phyloP scores from a whole-genome alignment of 1,140 invertebrate species.

The Drosophila punjabiensis region DNA sequence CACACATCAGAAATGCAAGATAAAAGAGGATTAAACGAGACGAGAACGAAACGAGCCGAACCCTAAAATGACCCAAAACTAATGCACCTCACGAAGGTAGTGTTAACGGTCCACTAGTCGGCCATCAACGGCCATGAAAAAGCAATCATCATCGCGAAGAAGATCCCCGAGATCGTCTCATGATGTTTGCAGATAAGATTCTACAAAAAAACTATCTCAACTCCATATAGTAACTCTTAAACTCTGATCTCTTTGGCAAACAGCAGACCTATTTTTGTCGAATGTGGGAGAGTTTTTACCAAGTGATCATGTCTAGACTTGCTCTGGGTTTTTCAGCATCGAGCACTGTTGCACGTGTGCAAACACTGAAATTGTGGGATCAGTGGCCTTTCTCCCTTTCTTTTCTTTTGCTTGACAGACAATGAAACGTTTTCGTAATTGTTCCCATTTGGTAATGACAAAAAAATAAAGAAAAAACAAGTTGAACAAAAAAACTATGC shows the following conservation, averaged over 20 bases:
- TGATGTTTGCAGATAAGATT: slow-evolving; percentile 65
- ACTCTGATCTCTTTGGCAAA: slow-evolving; percentile 37
- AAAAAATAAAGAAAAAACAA: slow-evolving; percentile 8
- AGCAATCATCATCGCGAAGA: slow-evolving; percentile 39
- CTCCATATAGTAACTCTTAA: slow-evolving; percentile 8
- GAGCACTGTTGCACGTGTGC: slow-evolving; percentile 37
- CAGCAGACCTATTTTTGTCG: slow-evolving; percentile 34
- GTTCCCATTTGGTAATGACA: slow-evolving; percentile 25
- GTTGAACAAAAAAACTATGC: neutral
- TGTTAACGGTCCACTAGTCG: slow-evolving; percentile 45
- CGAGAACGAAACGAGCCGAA: slow-evolving; percentile 57
- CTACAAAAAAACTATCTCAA: neutral
- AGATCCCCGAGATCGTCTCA: slow-evolving; percentile 46
- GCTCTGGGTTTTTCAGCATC: slow-evolving; percentile 15
- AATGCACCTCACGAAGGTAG: slow-evolving; percentile 60
- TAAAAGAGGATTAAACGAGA: slow-evolving; percentile 74
- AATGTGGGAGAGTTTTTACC: slow-evolving; percentile 1
- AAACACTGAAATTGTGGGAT: slow-evolving; percentile 26
- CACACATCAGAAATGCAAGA: slow-evolving; percentile 49
- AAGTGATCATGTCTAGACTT: slow-evolving; percentile 41
- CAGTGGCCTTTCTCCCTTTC: neutral
- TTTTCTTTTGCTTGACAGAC: slow-evolving; percentile 5
- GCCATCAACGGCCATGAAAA: slow-evolving; percentile 55
- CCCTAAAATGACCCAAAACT: slow-evolving; percentile 77
- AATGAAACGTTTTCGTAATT: slow-evolving; percentile 35